Base-by-base conservation (phyloP, 2,888 invertebrate genomes). In the Oasisia sp. region DNA sequence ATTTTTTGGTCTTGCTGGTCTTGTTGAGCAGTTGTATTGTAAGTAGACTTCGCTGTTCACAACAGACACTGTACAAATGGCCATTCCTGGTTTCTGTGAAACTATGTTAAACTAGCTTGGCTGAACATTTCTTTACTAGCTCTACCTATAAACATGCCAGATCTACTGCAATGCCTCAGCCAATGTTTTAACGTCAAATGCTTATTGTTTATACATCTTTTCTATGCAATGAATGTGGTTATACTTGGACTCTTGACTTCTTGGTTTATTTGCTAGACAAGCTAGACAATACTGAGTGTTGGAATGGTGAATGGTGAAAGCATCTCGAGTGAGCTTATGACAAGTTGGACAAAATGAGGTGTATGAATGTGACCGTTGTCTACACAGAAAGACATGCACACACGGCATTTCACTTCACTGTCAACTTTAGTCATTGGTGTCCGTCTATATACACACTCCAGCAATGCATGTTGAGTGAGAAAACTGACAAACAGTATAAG, bases 141-240 rank as follows among this genome's bases (percentile, higher is more conserved):
- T 74, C 3, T n/a, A 19, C 27, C 0, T 74, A n/a, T 74, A 74
- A 7, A 19, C 14, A 14, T 58, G 58, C 58, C 12, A 58, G 27
- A 27, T 14, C 27, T 19, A 58, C 14, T 50, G 50, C 50, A 74
- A 74, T 74, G 74, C 74, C 74, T 74, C 74, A 74, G 74, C 56
- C 14, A 14, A 56, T 19, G 56, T 56, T 56, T 56, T 56, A 56
- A 56, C 56, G 56, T 7, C 74, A 74, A 74, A 74, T 74, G 74
- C 74, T 74, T 74, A 27, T 27, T 74, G 74, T 74, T 74, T 74
- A n/a, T 74, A 74, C 74, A 74, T 74, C 74, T 74, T 74, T 74
- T 74, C 27, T 74, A 74, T 74, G 74, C 74, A 74, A 74, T 74
- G 74, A 74, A 74, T 74, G 27, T 74, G 74, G 74, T 74, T 74